Evolutionary conservation across 2,113 vertebrate genomes (phyloP), one percentile per base, ranked within the genome.

Genomic region (Theristicus caerulescens): DNA sequence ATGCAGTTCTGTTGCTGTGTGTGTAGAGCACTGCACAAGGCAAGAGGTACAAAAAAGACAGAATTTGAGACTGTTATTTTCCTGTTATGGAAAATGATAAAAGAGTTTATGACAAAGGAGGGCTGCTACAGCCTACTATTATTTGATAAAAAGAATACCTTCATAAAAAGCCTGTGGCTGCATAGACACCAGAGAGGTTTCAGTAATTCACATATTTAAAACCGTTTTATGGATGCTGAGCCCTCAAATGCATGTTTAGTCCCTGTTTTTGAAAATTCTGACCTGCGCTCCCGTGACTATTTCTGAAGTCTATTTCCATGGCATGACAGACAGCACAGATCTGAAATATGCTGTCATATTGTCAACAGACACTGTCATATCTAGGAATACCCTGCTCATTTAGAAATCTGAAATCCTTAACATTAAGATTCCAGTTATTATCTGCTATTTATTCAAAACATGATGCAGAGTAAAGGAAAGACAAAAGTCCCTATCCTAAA

Each of bases 301-400:
- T 70, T 76, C 31, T 72, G n/a, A 78, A 52, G 5, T 62, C 6
- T 21, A 4, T 72, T 79, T 88, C 40, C 13, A 26, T 26, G 52
- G 5, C 6, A 42, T 16, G 26, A 17, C 12, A 40, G 9, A 22
- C 2, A 55, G 44, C 6, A 58, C 10, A 59, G 31, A 51, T 55
- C 8, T 84, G 67, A 55, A 88, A 70, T 36, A 44, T 4, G 5
- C n/a, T n/a, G n/a, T n/a, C n/a, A n/a, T n/a, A n/a, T n/a, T n/a
- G n/a, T n/a, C n/a, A n/a, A n/a, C n/a, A n/a, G n/a, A 14, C 71
- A 32, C 13, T 1, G 0, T 70, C 6, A 15, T 54, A 17, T 34
- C 19, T 70, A 87, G 34, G 49, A 83, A 54, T 76, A 70, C 13
- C 5, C 22, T 65, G 10, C 4, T 71, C 2, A 36, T 61, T 31